Evolutionary conservation across 2,113 vertebrate species (phyloP).

Genomic region (Sylvia atricapilla): DNA sequence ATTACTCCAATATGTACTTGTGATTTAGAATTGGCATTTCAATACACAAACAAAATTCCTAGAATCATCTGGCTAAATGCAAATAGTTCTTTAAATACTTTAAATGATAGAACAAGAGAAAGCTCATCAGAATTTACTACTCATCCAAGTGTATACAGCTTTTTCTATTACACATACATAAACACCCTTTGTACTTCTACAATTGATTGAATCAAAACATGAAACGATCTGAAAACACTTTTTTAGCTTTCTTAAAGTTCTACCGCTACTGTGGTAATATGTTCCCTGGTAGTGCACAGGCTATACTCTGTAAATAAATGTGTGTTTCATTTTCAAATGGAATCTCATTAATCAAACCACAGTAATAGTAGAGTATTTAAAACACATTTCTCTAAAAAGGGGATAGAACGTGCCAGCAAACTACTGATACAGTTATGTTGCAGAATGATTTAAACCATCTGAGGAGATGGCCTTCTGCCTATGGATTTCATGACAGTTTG

Average conservation of each 20-base stretch:
- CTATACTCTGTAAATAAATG: conserved; percentile 33
- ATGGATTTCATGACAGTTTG: not conserved
- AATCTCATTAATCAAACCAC: conserved; percentile 60
- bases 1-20: conserved; percentile 35
- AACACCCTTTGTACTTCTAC: conserved; percentile 10
- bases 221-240: conserved; percentile 24
- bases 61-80: conserved; percentile 13
- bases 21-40: conserved; percentile 50
- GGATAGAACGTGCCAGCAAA: not conserved
- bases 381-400: conserved; percentile 33
- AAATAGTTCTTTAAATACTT: conserved; percentile 41
- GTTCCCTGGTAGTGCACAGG: not conserved
- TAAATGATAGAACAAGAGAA: not conserved
- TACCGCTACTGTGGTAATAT: not conserved
- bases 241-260: not conserved
- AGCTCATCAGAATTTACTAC: conserved; percentile 15
- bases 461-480: not conserved
- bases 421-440: not conserved
- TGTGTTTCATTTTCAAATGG: conserved; percentile 54
- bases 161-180: conserved; percentile 22
- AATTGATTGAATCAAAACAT: conserved; percentile 24
- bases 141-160: not conserved
- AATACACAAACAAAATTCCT: conserved; percentile 24
- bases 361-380: conserved; percentile 40
- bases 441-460: conserved; percentile 41